phyloP scores from a whole-genome alignment of 1,140 invertebrate genomes.

The Lepidotrigona ventralis region DNA sequence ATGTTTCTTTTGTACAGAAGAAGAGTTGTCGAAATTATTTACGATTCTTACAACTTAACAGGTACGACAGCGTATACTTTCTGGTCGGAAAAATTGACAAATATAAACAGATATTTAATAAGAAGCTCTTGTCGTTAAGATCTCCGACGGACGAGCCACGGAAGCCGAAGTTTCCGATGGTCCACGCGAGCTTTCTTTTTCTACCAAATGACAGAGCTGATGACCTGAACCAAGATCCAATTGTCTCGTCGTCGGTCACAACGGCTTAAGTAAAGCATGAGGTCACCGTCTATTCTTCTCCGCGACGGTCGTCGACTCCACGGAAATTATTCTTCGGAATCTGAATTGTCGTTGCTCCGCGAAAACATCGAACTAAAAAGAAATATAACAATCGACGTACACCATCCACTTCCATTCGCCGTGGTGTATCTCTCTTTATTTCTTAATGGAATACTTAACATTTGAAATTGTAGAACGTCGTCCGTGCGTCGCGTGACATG shows the following conservation, averaged over 20 bases:
- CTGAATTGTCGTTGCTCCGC: neutral
- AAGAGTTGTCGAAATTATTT: neutral
- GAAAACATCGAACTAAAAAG: neutral
- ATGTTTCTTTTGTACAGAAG: neutral
- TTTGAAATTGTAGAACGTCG: neutral
- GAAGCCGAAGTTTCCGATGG: conserved; percentile 9
- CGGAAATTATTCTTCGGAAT: conserved; percentile 52
- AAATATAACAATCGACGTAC: neutral
- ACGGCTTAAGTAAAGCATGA: conserved; percentile 70
- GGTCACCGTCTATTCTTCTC: conserved; percentile 71
- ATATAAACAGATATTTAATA: neutral
- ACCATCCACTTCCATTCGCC: too few relatives aligned
- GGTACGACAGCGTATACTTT: neutral
- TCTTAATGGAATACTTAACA: neutral
- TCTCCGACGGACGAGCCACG: neutral
- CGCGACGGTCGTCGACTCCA: conserved; percentile 69
- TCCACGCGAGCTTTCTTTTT: conserved; percentile 16
- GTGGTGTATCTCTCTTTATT: too few relatives aligned
- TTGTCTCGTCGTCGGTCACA: conserved; percentile 66
- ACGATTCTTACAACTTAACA: neutral
- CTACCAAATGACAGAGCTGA: conserved; percentile 56
- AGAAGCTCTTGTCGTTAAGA: neutral
- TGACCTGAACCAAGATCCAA: conserved; percentile 66
- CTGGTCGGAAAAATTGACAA: neutral
- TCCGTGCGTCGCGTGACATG: neutral